These are phyloP conservation scores for Drosophila mulleri DNA, from an alignment of 2,888 invertebrate genomes.

Conservation along the genomic window DNA sequence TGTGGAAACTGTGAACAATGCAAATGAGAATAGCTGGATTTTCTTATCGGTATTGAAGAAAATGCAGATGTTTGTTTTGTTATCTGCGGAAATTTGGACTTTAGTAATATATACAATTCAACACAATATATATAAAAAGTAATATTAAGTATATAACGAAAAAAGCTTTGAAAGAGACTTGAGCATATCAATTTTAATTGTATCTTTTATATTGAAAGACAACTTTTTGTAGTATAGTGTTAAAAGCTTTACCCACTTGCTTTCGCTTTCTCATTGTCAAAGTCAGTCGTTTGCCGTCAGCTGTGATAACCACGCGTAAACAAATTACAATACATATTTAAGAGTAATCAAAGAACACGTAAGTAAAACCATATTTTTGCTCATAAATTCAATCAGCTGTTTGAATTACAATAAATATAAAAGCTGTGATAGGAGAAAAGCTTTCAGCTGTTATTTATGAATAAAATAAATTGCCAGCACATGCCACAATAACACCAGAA, in stretches of 20 bases:
- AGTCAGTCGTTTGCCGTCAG: conserved; percentile 21
- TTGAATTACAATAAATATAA: neutral
- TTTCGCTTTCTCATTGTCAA: neutral
- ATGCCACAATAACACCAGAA: neutral
- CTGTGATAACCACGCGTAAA: conserved; percentile 17
- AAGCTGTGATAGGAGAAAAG: neutral
- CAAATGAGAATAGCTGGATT: neutral
- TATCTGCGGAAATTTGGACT: no score
- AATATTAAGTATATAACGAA: no score
- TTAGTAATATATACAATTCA: no score
- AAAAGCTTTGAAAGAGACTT: no score
- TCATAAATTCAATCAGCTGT: neutral
- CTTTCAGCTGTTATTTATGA: neutral
- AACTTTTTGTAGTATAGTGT: conserved; percentile 8
- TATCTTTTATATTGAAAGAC: no score
- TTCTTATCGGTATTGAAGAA: neutral
- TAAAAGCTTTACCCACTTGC: neutral
- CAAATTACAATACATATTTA: neutral
- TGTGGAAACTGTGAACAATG: no score
- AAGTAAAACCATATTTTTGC: neutral
- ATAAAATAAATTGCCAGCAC: neutral
- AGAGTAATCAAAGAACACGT: neutral
- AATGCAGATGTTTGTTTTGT: neutral
- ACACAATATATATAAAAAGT: no score
- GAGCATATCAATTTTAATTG: no score